These are phyloP conservation scores for Dermochelys coriacea DNA, from an alignment of 2,797 vertebrate genomes.

Conservation along the genomic window DNA sequence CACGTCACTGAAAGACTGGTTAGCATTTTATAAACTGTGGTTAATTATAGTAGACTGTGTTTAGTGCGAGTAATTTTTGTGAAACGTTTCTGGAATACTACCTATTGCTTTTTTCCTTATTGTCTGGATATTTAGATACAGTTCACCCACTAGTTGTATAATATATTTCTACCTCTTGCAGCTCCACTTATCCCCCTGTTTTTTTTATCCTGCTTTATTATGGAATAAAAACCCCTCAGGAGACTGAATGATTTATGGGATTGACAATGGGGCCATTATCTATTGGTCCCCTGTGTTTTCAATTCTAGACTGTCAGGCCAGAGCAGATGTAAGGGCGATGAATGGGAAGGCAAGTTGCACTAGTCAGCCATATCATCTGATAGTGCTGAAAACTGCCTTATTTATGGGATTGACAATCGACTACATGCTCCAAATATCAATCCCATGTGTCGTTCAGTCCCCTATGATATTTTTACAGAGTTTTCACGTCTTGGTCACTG, in stretches of 20 bases:
- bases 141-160: background rate
- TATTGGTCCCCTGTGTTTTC: background rate
- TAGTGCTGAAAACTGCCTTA: background rate
- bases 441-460: background rate
- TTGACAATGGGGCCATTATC: background rate
- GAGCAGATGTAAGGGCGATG: background rate
- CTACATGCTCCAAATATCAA: background rate
- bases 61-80: background rate
- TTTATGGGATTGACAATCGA: background rate
- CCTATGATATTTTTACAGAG: background rate
- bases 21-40: background rate
- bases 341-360: background rate
- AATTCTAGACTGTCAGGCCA: background rate
- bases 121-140: background rate
- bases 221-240: background rate
- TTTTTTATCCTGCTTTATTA: background rate
- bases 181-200: background rate
- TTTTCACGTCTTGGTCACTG: background rate
- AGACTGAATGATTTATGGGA: background rate
- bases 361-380: background rate
- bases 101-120: background rate
- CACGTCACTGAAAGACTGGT: background rate
- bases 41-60: background rate
- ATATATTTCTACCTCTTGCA: background rate
- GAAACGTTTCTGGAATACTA: background rate